Evolutionary conservation across 2,888 invertebrate genomes (phyloP).

Genomic region (Helicoverpa assulta): DNA sequence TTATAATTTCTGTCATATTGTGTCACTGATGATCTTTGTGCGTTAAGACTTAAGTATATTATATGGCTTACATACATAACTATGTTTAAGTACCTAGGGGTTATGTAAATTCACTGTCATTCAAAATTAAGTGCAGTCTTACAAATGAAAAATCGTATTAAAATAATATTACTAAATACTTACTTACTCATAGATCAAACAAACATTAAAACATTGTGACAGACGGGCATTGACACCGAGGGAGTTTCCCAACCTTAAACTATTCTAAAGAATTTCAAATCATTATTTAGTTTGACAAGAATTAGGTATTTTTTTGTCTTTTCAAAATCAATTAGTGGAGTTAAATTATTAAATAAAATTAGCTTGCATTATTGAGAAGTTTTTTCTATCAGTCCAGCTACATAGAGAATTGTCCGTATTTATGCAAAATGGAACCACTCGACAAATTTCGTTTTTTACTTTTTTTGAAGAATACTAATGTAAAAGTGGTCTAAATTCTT

Average conservation of each 20-base stretch:
- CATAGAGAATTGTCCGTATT: too few relatives aligned
- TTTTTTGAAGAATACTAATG: too few relatives aligned
- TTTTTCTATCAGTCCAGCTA: slow-evolving; percentile 18
- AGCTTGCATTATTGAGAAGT: not conserved
- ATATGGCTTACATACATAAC: not conserved
- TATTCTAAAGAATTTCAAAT: too few relatives aligned
- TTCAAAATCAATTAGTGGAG: too few relatives aligned
- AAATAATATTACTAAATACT: not conserved
- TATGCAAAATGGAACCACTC: too few relatives aligned
- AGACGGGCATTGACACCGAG: too few relatives aligned
- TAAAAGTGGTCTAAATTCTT: too few relatives aligned
- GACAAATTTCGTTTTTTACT: too few relatives aligned
- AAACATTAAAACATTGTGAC: not conserved
- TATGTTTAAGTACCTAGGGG: not conserved
- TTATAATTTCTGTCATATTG: not conserved
- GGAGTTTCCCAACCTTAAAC: too few relatives aligned
- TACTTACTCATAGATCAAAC: not conserved
- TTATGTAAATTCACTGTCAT: slow-evolving; percentile 11
- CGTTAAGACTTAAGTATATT: not conserved
- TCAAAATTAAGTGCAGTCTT: slow-evolving; percentile 15
- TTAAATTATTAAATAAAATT: not conserved
- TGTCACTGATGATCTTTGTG: slow-evolving; percentile 1
- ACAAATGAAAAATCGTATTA: not conserved
- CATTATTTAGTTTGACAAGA: too few relatives aligned
- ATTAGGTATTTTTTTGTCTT: too few relatives aligned